These are phyloP conservation scores for Myiagra hebetior DNA, from an alignment of 2,113 vertebrate species.

Conservation along the genomic window DNA sequence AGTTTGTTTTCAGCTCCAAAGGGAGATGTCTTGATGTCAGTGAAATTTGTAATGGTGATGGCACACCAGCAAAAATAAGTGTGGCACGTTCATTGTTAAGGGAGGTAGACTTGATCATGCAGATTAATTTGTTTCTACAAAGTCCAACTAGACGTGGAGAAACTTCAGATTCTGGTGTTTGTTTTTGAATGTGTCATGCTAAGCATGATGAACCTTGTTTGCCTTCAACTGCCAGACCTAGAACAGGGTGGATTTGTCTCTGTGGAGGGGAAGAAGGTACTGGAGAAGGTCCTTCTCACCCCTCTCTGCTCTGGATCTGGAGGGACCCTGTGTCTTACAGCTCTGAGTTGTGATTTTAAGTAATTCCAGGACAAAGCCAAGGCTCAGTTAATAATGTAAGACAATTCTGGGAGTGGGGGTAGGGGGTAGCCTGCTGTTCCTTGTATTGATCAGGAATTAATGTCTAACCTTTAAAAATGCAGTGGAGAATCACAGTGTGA, in stretches of 20 bases:
- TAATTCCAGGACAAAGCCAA: conserved; percentile 7
- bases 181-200: not conserved
- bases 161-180: not conserved
- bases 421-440: conserved; percentile 22
- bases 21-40: not conserved
- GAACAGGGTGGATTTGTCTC: not conserved
- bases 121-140: not conserved
- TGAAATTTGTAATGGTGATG: not conserved
- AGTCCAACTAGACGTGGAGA: not conserved
- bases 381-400: conserved; percentile 35
- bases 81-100: not conserved
- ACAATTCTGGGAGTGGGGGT: not conserved
- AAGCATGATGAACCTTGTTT: not conserved
- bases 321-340: not conserved
- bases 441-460: conserved; percentile 70
- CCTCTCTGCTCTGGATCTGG: not conserved
- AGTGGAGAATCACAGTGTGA: conserved; percentile 16
- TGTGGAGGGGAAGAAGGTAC: not conserved
- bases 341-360: not conserved
- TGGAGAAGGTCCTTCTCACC: not conserved
- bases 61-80: not conserved
- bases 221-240: not conserved
- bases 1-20: not conserved
- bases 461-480: conserved; percentile 65
- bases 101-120: not conserved